A percentile compares a stretch with the other conserved stretches of the same genome.
Evolutionary conservation across 2,888 invertebrate genomes (phyloP).

Genomic region (Emmelina monodactyla): DNA sequence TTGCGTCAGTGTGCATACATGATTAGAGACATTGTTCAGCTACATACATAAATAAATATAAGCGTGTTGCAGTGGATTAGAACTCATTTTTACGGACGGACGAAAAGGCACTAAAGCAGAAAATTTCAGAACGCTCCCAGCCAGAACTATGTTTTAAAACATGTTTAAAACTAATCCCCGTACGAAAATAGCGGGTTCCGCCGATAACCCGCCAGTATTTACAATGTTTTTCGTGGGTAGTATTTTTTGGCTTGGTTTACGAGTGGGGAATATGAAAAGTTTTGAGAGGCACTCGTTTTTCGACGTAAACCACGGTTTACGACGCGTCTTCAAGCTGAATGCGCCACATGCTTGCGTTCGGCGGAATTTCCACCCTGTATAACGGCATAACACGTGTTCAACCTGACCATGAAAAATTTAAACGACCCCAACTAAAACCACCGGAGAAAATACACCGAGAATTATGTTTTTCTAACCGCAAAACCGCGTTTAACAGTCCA

Average conservation of each 20-base stretch:
- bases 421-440: too few species aligned
- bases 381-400: constrained; percentile 55
- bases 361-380: constrained; percentile 45
- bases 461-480: too few species aligned
- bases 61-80: too few species aligned
- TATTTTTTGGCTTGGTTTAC: constrained; percentile 64
- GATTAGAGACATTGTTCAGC: constrained; percentile 4
- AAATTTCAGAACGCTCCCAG: constrained; percentile 45
- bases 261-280: constrained; percentile 63
- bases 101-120: constrained; percentile 25
- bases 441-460: too few species aligned
- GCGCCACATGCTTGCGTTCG: constrained; percentile 52
- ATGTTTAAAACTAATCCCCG: constrained; percentile 59
- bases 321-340: constrained; percentile 59
- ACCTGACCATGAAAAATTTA: constrained; percentile 62
- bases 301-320: constrained; percentile 63
- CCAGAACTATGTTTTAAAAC: constrained; percentile 58
- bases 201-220: constrained; percentile 56
- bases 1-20: constrained; percentile 17
- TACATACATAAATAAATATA: too few species aligned
- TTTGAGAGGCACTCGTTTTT: constrained; percentile 54
- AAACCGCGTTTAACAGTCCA: too few species aligned
- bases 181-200: constrained; percentile 30
- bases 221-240: constrained; percentile 63
- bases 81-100: constrained; percentile 27